These are phyloP conservation scores for Blera fallax DNA, from an alignment of 2,888 invertebrate species.

Conservation along the genomic window DNA sequence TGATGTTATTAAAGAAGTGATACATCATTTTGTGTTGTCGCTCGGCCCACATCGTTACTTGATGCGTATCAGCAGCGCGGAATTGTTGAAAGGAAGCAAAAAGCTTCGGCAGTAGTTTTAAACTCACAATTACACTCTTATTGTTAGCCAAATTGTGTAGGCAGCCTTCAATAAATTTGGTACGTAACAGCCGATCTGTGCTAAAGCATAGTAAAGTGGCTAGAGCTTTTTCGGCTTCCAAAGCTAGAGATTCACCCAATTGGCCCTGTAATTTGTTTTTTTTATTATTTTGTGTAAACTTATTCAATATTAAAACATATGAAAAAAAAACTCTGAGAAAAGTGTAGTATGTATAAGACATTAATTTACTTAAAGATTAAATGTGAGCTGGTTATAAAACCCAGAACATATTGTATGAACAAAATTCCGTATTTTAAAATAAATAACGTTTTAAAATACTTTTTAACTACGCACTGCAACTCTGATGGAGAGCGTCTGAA, in stretches of 20 bases:
- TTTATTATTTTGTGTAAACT: neutral
- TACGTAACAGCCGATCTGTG: slow-evolving; percentile 93
- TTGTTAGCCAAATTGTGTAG: slow-evolving; percentile 94
- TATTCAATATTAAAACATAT: too few relatives aligned
- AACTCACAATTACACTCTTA: slow-evolving; percentile 94
- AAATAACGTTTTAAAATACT: too few relatives aligned
- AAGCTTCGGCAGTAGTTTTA: slow-evolving; percentile 93
- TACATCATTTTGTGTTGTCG: slow-evolving; percentile 96
- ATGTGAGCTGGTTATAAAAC: too few relatives aligned
- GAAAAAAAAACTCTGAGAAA: too few relatives aligned
- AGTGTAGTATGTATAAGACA: too few relatives aligned
- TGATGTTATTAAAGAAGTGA: slow-evolving; percentile 93
- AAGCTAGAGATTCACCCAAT: slow-evolving; percentile 93
- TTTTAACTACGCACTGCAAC: too few relatives aligned
- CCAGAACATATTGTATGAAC: too few relatives aligned
- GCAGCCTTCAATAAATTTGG: slow-evolving; percentile 97
- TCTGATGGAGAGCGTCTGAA: too few relatives aligned
- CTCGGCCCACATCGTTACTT: slow-evolving; percentile 96
- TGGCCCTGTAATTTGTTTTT: slow-evolving; percentile 84
- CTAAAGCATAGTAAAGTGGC: slow-evolving; percentile 94
- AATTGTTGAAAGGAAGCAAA: slow-evolving; percentile 95
- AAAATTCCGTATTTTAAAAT: too few relatives aligned
- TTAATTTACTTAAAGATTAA: too few relatives aligned
- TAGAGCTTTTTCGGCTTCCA: slow-evolving; percentile 96
- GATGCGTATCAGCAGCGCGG: slow-evolving; percentile 92